Base-by-base conservation (phyloP, 1,140 invertebrate species). In the Schlechtendalia chinensis region DNA sequence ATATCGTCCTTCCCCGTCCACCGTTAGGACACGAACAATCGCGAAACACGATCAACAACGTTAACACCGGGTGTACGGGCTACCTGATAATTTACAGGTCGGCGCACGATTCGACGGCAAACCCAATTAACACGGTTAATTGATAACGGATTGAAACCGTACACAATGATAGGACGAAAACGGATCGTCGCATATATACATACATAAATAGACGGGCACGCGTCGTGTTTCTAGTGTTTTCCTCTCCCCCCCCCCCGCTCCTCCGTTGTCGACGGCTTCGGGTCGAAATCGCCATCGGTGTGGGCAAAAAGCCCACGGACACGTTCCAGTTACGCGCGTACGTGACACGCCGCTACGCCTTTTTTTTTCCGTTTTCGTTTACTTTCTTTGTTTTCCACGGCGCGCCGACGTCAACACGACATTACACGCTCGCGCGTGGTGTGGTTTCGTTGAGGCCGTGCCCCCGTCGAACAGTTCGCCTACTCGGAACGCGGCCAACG, bases 121-220 rank as follows among this genome's bases (percentile, higher is more conserved):
- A 77, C 59, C 32, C 39, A 77, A 79, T 79, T 79, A 79, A 47
- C 45, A 63, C 58, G n/a, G 27, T 61, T 63, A 79, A 79, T 79
- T 63, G 75, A 79, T 79, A 63, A 63, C 75, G 58, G 58, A 50
- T 56, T 58, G 59, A 77, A 47, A 12, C 61, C 29, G 61, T 1
- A 29, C 17, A 29, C 63, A 1, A n/a, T 17, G 29, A 29, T 8
- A 39, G 24, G 6, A 24, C 32, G 39, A 69, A 77, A 77, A 2
- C 56, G 5, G 58, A 79, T 63, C 29, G 22, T 63, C 72, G 71
- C 8, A n/a, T n/a, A n/a, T n/a, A n/a, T n/a, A n/a, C n/a, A n/a
- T n/a, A n/a, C n/a, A n/a, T n/a, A n/a, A 39, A 39, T 5, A 17
- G 63, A 5, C 19, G 29, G 19, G 19, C 59, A 17, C 56, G n/a